Evolutionary conservation across 1,140 invertebrate species (phyloP), one percentile per base, ranked within the genome.

Genomic region (Atta colombica): DNA sequence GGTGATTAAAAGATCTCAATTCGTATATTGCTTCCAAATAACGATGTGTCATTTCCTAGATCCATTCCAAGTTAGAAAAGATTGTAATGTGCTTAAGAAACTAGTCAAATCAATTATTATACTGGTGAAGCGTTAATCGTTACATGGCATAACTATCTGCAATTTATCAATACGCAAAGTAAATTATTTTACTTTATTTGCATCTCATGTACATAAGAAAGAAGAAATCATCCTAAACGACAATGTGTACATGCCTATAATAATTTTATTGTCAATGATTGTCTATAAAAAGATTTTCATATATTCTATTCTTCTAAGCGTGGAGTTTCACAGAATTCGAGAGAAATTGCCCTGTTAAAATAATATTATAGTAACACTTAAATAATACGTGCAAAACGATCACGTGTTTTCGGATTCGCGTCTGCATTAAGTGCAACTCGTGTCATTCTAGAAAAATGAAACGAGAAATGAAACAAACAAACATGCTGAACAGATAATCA

Each of bases 11-110:
- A 21, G 10, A 68, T 45, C 60, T 74, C 18, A 58, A 74, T 63
- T 2, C 10, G 5, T 58, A 39, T 45, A 45, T 39, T 49, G 14
- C 49, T n/a, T 61, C 16, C 14, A n/a, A 51, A 53, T 61, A 84
- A 21, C 18, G 1, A 45, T 21, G 12, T 45, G 55, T 84, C 39
- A 84, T 51, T 84, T 84, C 80, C 25, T 75, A 71, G 10, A 45
- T 84, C n/a, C n/a, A 75, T 75, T 61, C 55, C 69, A 84, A 61
- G 8, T 60, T 74, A 84, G 8, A 16, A 49, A 75, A 61, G 45
- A 63, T 31, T 14, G n/a, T 39, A 39, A 31, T 14, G 21, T 81
- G 39, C 2, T 7, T 69, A 49, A 58, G 14, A 80, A 53, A 80
- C 28, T 16, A 66, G 14, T 68, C 28, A 31, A 25, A 18, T 71